phyloP scores from a whole-genome alignment of 2,113 vertebrate species.

The Ciconia stormi region DNA sequence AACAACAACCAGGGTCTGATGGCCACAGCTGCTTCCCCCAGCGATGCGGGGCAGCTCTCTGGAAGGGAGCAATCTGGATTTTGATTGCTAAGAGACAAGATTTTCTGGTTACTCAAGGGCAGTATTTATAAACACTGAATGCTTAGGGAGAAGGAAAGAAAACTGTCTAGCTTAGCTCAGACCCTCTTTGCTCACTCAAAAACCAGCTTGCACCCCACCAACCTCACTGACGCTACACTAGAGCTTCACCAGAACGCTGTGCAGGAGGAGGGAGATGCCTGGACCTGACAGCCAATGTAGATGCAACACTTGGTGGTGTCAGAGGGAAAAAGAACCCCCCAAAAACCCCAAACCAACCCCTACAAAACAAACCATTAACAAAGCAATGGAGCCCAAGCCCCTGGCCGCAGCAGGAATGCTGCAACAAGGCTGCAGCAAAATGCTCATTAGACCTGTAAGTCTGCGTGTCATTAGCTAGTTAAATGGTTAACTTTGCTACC shows the following conservation, averaged over 20 bases:
- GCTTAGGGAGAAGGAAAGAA: background rate
- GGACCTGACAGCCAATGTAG: background rate
- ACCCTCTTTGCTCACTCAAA: background rate
- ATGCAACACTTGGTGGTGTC: background rate
- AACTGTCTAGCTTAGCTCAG: background rate
- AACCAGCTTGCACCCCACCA: background rate
- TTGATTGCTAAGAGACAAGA: background rate
- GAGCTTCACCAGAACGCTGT: accelerated
- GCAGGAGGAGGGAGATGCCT: background rate
- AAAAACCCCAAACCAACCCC: background rate
- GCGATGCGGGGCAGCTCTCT: background rate
- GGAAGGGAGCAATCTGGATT: background rate
- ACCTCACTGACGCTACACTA: background rate
- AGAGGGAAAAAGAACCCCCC: background rate
- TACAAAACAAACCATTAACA: background rate
- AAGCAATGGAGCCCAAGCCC: background rate
- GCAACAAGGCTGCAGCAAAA: background rate
- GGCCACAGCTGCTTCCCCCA: background rate
- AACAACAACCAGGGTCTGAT: background rate
- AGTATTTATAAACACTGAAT: background rate
- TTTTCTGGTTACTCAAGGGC: background rate
- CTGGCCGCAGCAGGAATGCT: background rate
- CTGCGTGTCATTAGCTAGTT: background rate
- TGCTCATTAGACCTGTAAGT: background rate
- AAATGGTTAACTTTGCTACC: background rate